Conservation (phyloP, 2,113 vertebrate genomes). For the Camelus bactrianus region DNA sequence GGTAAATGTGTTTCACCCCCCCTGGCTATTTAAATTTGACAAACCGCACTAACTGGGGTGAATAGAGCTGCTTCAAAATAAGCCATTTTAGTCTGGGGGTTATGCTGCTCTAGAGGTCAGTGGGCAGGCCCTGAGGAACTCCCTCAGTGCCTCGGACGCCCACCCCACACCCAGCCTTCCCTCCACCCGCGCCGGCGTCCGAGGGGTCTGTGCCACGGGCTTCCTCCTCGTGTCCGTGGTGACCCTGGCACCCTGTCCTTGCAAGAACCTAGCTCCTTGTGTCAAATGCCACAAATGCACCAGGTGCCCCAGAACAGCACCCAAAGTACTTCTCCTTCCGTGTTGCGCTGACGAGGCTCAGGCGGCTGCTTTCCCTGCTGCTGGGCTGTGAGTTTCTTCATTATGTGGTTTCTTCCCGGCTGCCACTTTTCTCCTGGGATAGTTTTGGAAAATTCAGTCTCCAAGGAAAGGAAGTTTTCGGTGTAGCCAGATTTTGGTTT, state of each 20-base stretch:
- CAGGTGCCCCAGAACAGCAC: background rate
- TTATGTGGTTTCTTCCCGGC: background rate
- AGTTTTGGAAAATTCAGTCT: conserved; percentile 38
- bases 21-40: conserved; percentile 36
- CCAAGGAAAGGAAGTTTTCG: background rate
- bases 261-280: conserved; percentile 50
- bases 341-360: background rate
- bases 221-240: background rate
- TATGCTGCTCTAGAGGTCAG: background rate
- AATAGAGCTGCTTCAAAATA: conserved; percentile 29
- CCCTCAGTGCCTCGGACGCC: background rate
- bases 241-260: conserved; percentile 46
- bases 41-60: conserved; percentile 21
- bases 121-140: conserved; percentile 11
- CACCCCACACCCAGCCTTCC: background rate
- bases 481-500: background rate
- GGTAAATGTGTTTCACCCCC: background rate
- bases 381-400: background rate
- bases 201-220: conserved; percentile 7
- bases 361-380: background rate
- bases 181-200: background rate
- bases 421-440: background rate
- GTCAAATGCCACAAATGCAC: conserved; percentile 49
- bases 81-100: conserved; percentile 31
- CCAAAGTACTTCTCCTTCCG: background rate